Evolutionary conservation across 2,113 vertebrate species (phyloP).

Genomic region (Notechis scutatus): DNA sequence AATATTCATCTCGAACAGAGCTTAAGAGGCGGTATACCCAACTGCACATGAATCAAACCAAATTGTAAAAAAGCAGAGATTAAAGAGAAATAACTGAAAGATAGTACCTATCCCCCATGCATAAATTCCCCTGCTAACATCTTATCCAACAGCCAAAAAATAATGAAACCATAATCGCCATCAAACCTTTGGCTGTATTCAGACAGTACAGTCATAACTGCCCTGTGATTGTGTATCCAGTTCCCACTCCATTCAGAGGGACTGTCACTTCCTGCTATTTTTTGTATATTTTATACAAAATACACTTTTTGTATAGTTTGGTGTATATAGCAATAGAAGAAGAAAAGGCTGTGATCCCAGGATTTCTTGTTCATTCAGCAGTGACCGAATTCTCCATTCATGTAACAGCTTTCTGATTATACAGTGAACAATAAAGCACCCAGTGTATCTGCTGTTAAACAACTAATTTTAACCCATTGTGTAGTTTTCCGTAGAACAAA

Average conservation of each 20-base stretch:
- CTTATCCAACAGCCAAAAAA: neutral
- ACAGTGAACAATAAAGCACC: neutral
- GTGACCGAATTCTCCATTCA: neutral
- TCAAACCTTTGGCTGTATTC: neutral
- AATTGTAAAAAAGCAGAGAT: neutral
- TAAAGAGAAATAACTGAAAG: neutral
- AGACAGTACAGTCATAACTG: neutral
- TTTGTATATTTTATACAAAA: too few species aligned
- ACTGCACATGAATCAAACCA: neutral
- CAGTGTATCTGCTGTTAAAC: neutral
- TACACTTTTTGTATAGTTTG: neutral
- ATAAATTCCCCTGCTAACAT: neutral
- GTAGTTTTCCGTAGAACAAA: neutral
- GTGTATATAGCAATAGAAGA: neutral
- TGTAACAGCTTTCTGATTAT: neutral
- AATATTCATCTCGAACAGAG: neutral
- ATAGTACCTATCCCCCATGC: neutral
- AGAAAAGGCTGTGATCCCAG: neutral
- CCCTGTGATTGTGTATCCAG: neutral
- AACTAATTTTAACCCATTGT: constrained; percentile 4
- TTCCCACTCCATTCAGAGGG: neutral
- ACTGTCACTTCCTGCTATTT: neutral
- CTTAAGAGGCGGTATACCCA: neutral
- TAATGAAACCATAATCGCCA: neutral
- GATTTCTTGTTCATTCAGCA: neutral